Base-by-base conservation (phyloP, 2,113 vertebrate species). In the Camelus bactrianus region DNA sequence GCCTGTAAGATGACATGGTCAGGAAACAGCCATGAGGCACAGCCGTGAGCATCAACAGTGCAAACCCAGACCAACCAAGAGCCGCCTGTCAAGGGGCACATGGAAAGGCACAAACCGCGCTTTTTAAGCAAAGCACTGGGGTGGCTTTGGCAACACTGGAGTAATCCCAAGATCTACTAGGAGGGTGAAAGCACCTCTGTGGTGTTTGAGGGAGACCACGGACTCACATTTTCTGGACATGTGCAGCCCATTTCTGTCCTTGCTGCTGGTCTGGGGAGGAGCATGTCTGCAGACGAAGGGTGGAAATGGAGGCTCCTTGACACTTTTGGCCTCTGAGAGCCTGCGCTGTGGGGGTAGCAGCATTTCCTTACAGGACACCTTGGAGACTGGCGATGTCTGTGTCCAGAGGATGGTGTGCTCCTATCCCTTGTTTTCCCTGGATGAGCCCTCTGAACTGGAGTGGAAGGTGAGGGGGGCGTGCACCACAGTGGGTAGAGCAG, bases 21-120 rank as follows among this genome's bases (percentile, higher is more conserved):
- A 52, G 60, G 54, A 75, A 79, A 12, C 60, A 19, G 15, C 80
- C 46, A 9, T 28, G 42, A 62, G 4, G 8, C 14, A n/a, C 28
- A 54, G 8, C 0, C 0, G 13, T 48, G n/a, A 58, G 67, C 15
- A 73, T 14, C 3, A 15, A 6, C 1, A 10, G 8, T 16, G 13
- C 69, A 94, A 77, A 75, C 56, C 52, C 15, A 35, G 56, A 20
- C 46, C 5, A 35, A 20, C 7, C 32, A 6, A 16, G 73, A 69
- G 26, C 11, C 35, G 7, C 32, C 30, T 65, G 28, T 52, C 54
- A 16, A 28, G 50, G 67, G 64, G 19, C 35, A 38, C 16, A 3
- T 30, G 52, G 42, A 28, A 35, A 81, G 60, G 67, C 9, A 30
- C 6, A 19, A 6, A 64, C 35, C 11, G 28, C 12, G 6, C 30